Conservation (phyloP, 2,888 invertebrate genomes). For the Ametastegia equiseti region DNA sequence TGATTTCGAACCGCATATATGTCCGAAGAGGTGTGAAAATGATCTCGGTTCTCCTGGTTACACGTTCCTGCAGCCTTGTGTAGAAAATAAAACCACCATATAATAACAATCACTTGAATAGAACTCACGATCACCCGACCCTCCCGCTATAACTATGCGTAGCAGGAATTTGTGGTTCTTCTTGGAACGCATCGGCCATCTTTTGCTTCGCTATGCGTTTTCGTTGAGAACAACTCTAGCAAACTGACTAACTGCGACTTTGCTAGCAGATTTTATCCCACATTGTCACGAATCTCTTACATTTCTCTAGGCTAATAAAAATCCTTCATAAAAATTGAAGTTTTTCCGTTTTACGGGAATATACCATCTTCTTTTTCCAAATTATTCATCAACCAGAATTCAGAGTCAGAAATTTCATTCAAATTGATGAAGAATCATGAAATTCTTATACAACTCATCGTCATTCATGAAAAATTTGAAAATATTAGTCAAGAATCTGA, state of each 20-base stretch:
- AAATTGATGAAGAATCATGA: no score
- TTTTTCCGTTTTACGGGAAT: no score
- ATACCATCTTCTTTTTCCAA: no score
- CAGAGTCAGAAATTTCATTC: no score
- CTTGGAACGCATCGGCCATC: constrained; percentile 66
- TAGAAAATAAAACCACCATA: neutral
- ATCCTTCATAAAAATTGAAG: no score
- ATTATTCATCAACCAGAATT: no score
- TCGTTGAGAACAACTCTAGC: constrained; percentile 57
- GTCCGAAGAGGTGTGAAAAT: neutral
- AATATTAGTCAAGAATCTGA: no score
- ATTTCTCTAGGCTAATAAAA: no score
- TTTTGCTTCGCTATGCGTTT: constrained; percentile 67
- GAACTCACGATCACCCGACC: constrained; percentile 11
- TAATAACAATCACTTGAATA: neutral
- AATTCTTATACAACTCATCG: no score
- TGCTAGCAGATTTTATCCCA: neutral
- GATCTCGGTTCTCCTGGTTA: neutral
- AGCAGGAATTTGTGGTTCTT: constrained; percentile 68
- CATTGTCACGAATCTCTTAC: no score
- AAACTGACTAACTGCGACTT: neutral
- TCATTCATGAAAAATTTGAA: no score
- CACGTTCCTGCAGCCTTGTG: neutral
- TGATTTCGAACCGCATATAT: neutral
- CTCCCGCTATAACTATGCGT: constrained; percentile 60